Conservation (phyloP, 2,113 vertebrate genomes). For the Vicugna pacos region DNA sequence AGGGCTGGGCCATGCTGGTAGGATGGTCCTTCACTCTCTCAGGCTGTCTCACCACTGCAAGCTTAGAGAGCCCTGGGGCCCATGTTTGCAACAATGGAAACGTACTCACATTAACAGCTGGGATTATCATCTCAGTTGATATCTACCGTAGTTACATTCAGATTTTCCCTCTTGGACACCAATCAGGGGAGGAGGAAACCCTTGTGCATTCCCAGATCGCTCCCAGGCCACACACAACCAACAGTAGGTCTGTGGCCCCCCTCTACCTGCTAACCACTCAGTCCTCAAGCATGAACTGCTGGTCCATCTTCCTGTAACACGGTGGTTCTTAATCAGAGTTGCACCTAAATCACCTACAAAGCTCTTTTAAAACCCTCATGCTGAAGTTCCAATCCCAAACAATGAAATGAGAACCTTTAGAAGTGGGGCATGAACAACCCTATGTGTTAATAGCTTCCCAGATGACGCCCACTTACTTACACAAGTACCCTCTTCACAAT, state of each 20-base stretch:
- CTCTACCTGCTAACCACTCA: neutral
- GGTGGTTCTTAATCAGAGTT: neutral
- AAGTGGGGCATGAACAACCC: neutral
- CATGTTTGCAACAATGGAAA: slow-evolving; percentile 75
- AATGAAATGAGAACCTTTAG: neutral
- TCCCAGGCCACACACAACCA: neutral
- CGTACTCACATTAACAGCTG: slow-evolving; percentile 64
- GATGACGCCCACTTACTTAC: neutral
- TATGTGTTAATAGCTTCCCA: neutral
- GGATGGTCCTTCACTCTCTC: neutral
- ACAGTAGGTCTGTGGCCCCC: neutral
- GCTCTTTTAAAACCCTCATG: neutral
- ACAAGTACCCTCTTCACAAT: neutral
- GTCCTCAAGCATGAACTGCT: neutral
- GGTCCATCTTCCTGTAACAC: neutral
- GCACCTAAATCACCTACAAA: neutral
- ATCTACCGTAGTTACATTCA: slow-evolving; percentile 74
- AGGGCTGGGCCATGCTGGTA: neutral
- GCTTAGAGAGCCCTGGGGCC: neutral
- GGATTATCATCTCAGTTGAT: slow-evolving; percentile 70
- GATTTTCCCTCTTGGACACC: slow-evolving; percentile 72
- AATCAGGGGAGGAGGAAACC: slow-evolving; percentile 19
- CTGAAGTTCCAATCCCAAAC: neutral
- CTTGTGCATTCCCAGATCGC: neutral
- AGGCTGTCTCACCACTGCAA: neutral